Percentiles rank a stretch among this genome's conserved stretches.
Conservation (phyloP, 2,888 invertebrate genomes). For the Hartigia nigra region DNA sequence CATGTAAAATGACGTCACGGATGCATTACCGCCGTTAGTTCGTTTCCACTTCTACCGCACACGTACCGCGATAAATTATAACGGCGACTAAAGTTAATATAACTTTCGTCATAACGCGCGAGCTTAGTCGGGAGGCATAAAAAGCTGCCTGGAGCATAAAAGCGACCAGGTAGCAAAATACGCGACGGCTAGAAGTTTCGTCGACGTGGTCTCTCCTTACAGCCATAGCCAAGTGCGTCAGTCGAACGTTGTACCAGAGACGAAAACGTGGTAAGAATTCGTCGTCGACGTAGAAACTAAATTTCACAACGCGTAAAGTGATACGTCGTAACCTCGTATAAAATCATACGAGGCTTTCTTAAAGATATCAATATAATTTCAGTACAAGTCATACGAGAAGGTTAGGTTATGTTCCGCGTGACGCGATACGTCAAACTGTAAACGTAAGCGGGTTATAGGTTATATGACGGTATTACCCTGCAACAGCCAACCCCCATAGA, state of each 20-base stretch:
- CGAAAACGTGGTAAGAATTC: background rate
- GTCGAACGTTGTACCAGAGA: background rate
- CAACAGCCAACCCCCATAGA: slow-evolving; percentile 25
- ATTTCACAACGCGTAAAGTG: background rate
- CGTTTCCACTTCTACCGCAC: background rate
- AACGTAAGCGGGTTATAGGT: background rate
- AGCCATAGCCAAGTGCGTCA: background rate
- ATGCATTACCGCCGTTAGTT: background rate
- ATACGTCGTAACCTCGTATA: background rate
- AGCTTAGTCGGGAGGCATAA: slow-evolving; percentile 19
- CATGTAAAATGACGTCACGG: background rate
- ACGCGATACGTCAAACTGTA: background rate
- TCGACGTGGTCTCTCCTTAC: background rate
- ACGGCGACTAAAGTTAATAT: slow-evolving; percentile 31
- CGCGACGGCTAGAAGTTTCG: slow-evolving; percentile 16
- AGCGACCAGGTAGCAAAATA: slow-evolving; percentile 10
- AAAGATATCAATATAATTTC: background rate
- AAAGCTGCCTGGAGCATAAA: slow-evolving; percentile 24
- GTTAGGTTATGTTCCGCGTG: background rate
- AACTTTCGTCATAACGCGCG: slow-evolving; percentile 37
- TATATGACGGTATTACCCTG: background rate
- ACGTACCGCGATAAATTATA: slow-evolving; percentile 1
- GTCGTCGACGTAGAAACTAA: background rate
- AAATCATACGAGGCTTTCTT: background rate
- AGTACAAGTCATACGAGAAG: background rate